A percentile compares a stretch with the other conserved stretches of the same genome.
Conservation (phyloP, 2,113 vertebrate genomes). For the Sinocyclocheilus maitianheensis region DNA sequence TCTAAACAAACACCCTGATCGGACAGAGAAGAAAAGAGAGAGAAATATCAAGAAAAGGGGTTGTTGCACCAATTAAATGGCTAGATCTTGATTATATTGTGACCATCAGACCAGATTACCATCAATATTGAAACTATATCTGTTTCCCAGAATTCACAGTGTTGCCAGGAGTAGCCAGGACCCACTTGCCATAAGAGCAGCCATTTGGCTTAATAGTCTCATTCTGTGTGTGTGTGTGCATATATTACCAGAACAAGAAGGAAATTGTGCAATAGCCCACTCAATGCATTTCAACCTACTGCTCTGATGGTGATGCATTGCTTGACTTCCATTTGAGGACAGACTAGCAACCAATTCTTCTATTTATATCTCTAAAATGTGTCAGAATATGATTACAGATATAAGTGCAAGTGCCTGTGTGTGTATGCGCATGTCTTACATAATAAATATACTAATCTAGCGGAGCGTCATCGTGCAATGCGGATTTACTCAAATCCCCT, state of each 20-base stretch:
- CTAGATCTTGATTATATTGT: no score
- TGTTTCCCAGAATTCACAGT: no score
- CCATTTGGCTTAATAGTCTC: neutral
- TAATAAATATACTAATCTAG: slow-evolving; percentile 49
- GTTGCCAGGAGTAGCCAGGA: no score
- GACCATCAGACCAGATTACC: no score
- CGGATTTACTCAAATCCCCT: slow-evolving; percentile 48
- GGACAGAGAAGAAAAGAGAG: no score
- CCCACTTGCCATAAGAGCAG: no score
- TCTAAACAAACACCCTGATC: no score
- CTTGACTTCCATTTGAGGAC: slow-evolving; percentile 1
- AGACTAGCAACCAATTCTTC: neutral
- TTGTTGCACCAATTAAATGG: no score
- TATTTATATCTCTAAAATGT: slow-evolving; percentile 18
- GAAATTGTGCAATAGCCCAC: slow-evolving; percentile 21
- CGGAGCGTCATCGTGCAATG: slow-evolving; percentile 9
- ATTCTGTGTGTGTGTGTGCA: slow-evolving; percentile 19
- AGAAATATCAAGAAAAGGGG: no score
- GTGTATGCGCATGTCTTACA: slow-evolving; percentile 17
- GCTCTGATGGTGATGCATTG: slow-evolving; percentile 9
- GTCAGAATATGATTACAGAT: slow-evolving; percentile 11
- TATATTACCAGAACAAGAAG: slow-evolving; percentile 15
- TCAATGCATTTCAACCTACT: neutral
- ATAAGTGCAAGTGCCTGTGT: slow-evolving; percentile 17
- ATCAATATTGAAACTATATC: no score